Conservation (phyloP, 2,113 vertebrate species). For the Phasianus colchicus region DNA sequence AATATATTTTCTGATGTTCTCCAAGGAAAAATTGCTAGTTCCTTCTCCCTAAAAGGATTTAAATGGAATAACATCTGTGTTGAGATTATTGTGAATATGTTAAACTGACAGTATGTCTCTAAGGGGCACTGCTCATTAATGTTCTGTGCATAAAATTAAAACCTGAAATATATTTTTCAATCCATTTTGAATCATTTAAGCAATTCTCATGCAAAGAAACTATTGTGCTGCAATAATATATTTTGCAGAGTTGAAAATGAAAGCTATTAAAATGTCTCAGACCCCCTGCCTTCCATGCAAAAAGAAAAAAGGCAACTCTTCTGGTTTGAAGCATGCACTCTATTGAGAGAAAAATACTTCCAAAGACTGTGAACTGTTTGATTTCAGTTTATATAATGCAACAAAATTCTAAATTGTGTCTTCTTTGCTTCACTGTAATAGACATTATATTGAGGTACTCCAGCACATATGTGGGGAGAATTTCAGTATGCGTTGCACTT, state of each 20-base stretch:
- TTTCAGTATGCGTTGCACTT: background rate
- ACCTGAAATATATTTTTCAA: constrained; percentile 83
- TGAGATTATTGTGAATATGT: constrained; percentile 80
- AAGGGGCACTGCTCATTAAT: constrained; percentile 81
- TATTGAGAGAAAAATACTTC: constrained; percentile 58
- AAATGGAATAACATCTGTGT: constrained; percentile 80
- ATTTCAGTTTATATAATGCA: constrained; percentile 30
- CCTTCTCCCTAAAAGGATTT: constrained; percentile 77
- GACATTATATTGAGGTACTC: background rate
- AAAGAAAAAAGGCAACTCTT: constrained; percentile 3
- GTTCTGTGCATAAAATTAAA: constrained; percentile 86
- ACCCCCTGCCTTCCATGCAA: constrained; percentile 72
- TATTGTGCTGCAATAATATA: constrained; percentile 82
- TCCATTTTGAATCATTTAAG: constrained; percentile 83
- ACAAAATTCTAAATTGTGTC: background rate
- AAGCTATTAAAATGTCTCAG: constrained; percentile 80
- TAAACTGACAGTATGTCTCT: constrained; percentile 82
- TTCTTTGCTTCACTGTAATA: background rate
- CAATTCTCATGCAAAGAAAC: constrained; percentile 83
- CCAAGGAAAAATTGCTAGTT: constrained; percentile 72
- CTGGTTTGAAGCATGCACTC: constrained; percentile 60
- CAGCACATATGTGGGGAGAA: background rate
- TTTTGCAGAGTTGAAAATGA: constrained; percentile 76
- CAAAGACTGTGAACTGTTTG: constrained; percentile 31
- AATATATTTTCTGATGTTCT: constrained; percentile 74